These are phyloP conservation scores for Sardinella longiceps DNA, from an alignment of 2,797 vertebrate species.

Conservation along the genomic window DNA sequence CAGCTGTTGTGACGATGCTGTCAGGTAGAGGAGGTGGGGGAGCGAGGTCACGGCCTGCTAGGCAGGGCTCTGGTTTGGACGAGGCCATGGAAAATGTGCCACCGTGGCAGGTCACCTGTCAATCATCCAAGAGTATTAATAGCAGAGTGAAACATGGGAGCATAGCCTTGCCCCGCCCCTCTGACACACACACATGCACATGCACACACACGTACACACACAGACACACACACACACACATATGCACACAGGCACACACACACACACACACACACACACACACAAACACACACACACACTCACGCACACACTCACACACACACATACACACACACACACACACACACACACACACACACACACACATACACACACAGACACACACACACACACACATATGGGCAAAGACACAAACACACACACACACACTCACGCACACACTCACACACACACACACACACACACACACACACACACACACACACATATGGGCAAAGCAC, in stretches of 20 bases:
- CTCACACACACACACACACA: slow-evolving; percentile 8
- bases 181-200: neutral
- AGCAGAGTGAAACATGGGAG: slow-evolving; percentile 47
- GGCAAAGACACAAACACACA: neutral
- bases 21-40: neutral
- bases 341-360: too few relatives aligned
- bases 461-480: neutral
- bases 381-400: neutral
- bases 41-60: neutral
- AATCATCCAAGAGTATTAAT: slow-evolving; percentile 54
- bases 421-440: neutral
- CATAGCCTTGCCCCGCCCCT: neutral
- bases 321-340: neutral
- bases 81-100: slow-evolving; percentile 53
- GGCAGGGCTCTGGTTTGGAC: slow-evolving; percentile 54
- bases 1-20: neutral
- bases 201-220: neutral
- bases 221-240: slow-evolving; percentile 9
- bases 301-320: too few relatives aligned
- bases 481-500: too few relatives aligned
- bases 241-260: too few relatives aligned
- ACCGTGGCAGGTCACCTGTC: slow-evolving; percentile 50
- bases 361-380: too few relatives aligned
- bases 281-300: neutral
- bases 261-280: neutral